Evolutionary conservation across 2,888 invertebrate species (phyloP), one percentile per base, ranked within the genome.

Genomic region (Saturnia japonica): DNA sequence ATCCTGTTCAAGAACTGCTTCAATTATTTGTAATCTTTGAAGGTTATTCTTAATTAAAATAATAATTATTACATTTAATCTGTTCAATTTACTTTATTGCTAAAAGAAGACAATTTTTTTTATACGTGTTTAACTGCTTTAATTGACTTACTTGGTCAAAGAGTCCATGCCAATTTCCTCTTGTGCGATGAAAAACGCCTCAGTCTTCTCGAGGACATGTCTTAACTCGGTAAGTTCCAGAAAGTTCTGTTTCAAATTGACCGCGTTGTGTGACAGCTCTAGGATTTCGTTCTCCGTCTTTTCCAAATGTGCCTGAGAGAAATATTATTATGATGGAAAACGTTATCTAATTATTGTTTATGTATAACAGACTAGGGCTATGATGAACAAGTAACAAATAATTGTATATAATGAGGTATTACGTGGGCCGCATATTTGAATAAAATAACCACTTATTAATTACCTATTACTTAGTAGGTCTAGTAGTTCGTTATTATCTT

Each of bases 221-320:
- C 95, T 96, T 80, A 99, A 90, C 90, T 99, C 99, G 0, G 97
- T 97, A 82, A 99, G 94, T 88, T 99, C 99, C 77, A 98, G 93
- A 86, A 95, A 99, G 90, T 99, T 99, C 78, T 97, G 97, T 91
- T 98, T 98, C 81, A 99, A 89, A 83, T 97, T 98, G 73, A 98
- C 97, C 12, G 98, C 98, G 88, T 99, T 99, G 83, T 97, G 97
- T 73, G 98, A 98, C 75, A 99, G 95, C 91, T 99, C 99, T 70
- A 97, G 95, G 77, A 99, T 96, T 90, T 99, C 99, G 78, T 97
- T 97, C 89, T 99, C 99, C 34, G 98, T 97, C 92, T 99, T 98
- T 90, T 99, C 99, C 86, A 99, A 95, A 79, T 98, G 98, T 0
- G 97, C 97, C 96, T 97, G 88, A 28, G 28, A 71, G 68, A 62